A percentile compares a stretch with the other conserved stretches of the same genome.
Evolutionary conservation across 2,113 vertebrate species (phyloP).

Genomic region (Alethe diademata): DNA sequence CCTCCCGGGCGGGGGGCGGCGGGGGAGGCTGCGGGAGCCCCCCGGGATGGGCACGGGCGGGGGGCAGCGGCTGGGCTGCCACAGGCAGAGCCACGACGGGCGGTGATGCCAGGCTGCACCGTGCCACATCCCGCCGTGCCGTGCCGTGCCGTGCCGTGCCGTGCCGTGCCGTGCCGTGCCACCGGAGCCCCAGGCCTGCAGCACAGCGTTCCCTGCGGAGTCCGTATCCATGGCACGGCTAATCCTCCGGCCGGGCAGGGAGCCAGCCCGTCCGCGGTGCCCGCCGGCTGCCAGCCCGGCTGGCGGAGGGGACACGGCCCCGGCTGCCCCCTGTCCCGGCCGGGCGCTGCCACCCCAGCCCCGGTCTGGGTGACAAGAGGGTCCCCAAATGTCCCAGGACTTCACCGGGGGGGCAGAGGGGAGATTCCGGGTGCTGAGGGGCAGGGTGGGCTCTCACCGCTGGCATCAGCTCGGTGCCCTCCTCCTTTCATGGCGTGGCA

Average conservation of each 20-base stretch:
- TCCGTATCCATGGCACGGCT: constrained; percentile 33
- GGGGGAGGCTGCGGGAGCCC: not conserved
- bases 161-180: accelerated
- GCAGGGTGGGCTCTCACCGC: not conserved
- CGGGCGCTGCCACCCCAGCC: not conserved
- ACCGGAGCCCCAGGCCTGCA: not conserved
- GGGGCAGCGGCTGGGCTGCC: not conserved
- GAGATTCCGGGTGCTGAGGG: accelerated
- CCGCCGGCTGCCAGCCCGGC: not conserved
- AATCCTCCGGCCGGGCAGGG: not conserved
- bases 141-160: accelerated
- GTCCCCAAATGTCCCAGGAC: accelerated
- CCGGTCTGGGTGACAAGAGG: not conserved
- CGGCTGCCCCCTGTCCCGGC: not conserved
- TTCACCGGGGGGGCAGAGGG: not conserved
- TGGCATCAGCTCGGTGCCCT: not conserved
- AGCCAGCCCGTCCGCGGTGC: not conserved
- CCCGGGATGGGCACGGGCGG: not conserved
- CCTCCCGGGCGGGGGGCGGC: constrained; percentile 9
- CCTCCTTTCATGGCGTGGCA: accelerated
- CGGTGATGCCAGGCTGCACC: not conserved
- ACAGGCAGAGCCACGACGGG: not conserved
- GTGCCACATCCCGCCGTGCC: accelerated
- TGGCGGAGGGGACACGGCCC: not conserved
- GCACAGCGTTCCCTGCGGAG: not conserved